These are phyloP conservation scores for Halichondria panicea DNA, from an alignment of 37 sponge, comb jelly and placozoan genomes.

Conservation along the genomic window DNA sequence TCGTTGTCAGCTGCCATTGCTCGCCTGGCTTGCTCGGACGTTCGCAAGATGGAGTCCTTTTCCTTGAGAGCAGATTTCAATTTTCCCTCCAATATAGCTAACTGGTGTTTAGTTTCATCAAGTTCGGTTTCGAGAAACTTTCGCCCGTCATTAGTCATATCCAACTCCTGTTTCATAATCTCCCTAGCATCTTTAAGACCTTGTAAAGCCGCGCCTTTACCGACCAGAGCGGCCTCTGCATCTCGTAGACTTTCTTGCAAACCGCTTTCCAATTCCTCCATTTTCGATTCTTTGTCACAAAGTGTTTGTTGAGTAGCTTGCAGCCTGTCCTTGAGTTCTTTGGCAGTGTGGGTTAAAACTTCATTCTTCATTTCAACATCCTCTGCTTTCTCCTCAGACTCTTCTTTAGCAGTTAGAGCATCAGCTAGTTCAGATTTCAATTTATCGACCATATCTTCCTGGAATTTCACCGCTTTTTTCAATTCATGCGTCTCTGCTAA, in stretches of 20 bases:
- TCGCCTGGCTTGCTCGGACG: constrained; percentile 1
- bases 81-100: constrained; percentile 39
- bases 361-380: constrained; percentile 13
- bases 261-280: constrained; percentile 28
- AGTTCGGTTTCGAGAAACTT: constrained; percentile 32
- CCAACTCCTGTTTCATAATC: constrained; percentile 55
- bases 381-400: constrained; percentile 17
- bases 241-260: constrained; percentile 26
- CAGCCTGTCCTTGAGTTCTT: constrained; percentile 15
- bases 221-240: constrained; percentile 25
- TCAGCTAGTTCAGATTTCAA: constrained; percentile 34
- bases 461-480: constrained; percentile 29
- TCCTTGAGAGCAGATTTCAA: constrained; percentile 4
- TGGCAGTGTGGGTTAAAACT: background rate
- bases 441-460: constrained; percentile 22
- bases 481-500: constrained; percentile 42
- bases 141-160: constrained; percentile 10
- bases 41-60: constrained; percentile 3
- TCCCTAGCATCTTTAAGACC: constrained; percentile 48
- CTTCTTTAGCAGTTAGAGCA: constrained; percentile 4
- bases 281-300: constrained; percentile 11
- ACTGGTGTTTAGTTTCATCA: constrained; percentile 8
- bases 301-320: background rate
- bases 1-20: constrained; percentile 9
- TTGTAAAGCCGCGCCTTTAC: constrained; percentile 38